A percentile compares a stretch with the other conserved stretches of the same genome.
These are phyloP conservation scores for Boloria euphrosyne DNA, from an alignment of 2,888 invertebrate species.

Conservation along the genomic window DNA sequence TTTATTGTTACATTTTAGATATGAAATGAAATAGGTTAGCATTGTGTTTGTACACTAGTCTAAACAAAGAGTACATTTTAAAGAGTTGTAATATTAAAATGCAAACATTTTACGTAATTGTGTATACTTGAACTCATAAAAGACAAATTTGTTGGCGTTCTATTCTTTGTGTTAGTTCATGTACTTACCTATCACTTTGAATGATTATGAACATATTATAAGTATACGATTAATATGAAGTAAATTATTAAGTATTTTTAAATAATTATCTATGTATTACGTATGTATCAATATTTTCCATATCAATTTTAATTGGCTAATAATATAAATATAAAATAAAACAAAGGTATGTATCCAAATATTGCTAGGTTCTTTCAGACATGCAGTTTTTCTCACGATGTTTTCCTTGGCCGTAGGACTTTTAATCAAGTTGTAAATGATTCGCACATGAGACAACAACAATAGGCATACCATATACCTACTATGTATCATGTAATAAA, in stretches of 20 bases:
- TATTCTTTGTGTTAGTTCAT: not conserved
- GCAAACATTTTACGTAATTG: conserved; percentile 32
- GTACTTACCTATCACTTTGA: not conserved
- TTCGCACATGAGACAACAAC: too few species aligned
- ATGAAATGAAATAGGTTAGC: conserved; percentile 9
- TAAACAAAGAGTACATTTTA: conserved; percentile 19
- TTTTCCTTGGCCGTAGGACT: too few species aligned
- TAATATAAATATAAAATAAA: too few species aligned
- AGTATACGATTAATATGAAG: not conserved
- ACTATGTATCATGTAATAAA: too few species aligned
- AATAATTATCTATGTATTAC: too few species aligned
- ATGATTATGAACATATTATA: not conserved
- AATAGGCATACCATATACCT: too few species aligned
- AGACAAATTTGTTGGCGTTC: not conserved
- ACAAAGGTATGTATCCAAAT: too few species aligned
- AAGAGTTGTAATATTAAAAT: conserved; percentile 24
- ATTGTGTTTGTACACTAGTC: conserved; percentile 23
- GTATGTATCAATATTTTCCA: too few species aligned
- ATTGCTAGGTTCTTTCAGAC: too few species aligned
- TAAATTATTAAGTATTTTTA: not conserved
- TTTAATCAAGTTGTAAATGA: too few species aligned
- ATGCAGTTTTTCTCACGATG: too few species aligned
- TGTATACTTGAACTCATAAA: conserved; percentile 12
- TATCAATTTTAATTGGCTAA: too few species aligned
- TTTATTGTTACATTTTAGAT: conserved; percentile 12